A percentile compares a stretch with the other conserved stretches of the same genome.
phyloP scores from a whole-genome alignment of 2,888 invertebrate genomes.

The Diarsia rubi region DNA sequence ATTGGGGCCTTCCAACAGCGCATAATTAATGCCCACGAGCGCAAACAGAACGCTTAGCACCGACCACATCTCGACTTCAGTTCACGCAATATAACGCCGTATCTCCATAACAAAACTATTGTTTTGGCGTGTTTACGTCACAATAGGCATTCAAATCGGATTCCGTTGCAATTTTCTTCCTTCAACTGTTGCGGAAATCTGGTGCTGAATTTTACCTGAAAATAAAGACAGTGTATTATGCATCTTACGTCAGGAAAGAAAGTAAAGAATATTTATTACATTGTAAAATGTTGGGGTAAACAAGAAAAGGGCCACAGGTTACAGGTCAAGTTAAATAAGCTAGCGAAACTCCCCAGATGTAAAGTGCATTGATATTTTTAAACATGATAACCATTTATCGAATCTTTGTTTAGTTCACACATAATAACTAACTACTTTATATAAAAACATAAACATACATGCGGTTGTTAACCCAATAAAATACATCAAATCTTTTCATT shows the following conservation, averaged over 20 bases:
- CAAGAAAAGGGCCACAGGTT: neutral
- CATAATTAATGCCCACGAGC: slow-evolving; percentile 73
- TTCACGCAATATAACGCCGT: slow-evolving; percentile 73
- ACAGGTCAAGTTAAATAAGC: neutral
- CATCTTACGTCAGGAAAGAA: neutral
- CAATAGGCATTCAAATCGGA: slow-evolving; percentile 74
- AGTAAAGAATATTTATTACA: neutral
- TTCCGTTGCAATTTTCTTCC: slow-evolving; percentile 58
- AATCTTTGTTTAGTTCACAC: neutral
- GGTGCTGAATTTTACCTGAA: slow-evolving; percentile 54
- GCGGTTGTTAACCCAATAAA: neutral
- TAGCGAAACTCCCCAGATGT: neutral
- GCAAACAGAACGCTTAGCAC: slow-evolving; percentile 74
- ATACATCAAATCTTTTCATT: neutral
- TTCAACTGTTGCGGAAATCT: slow-evolving; percentile 44
- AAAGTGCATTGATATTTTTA: neutral
- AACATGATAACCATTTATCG: neutral
- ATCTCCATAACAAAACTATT: slow-evolving; percentile 86
- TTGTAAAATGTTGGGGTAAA: neutral
- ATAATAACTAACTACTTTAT: no score
- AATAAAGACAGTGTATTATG: slow-evolving; percentile 31
- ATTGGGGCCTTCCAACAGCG: slow-evolving; percentile 93
- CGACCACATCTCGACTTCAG: slow-evolving; percentile 81
- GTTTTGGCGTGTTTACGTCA: slow-evolving; percentile 77
- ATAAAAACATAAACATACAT: no score